Percentiles rank a stretch among this genome's conserved stretches.
Evolutionary conservation across 1,140 invertebrate genomes (phyloP).

Genomic region (Leptinotarsa undecemlineata): DNA sequence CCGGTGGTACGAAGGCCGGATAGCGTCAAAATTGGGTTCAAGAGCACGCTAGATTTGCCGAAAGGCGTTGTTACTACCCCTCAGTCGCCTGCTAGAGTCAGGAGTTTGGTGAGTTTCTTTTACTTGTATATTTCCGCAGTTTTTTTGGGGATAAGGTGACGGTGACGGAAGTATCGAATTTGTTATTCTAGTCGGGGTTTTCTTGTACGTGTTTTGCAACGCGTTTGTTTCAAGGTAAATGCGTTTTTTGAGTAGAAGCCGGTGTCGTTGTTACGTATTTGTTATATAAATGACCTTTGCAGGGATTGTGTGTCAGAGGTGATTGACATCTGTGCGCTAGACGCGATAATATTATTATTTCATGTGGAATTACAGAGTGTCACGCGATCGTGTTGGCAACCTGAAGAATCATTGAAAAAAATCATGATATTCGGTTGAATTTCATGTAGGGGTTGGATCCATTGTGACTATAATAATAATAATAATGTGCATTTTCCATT

Average conservation of each 20-base stretch:
- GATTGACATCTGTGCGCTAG: neutral
- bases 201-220: neutral
- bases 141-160: neutral
- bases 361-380: too few relatives aligned
- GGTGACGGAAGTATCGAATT: neutral
- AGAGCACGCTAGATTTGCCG: slow-evolving; percentile 8
- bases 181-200: neutral
- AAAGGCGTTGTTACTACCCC: slow-evolving; percentile 31
- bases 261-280: neutral
- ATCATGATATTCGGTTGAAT: too few relatives aligned
- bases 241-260: neutral
- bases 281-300: neutral
- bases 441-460: too few relatives aligned
- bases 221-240: neutral
- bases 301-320: slow-evolving; percentile 1
- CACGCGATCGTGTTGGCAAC: too few relatives aligned
- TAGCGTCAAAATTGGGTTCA: slow-evolving; percentile 36
- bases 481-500: too few relatives aligned
- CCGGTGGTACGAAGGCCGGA: slow-evolving; percentile 31
- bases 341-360: too few relatives aligned
- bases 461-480: too few relatives aligned
- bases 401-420: too few relatives aligned
- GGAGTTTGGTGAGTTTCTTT: slow-evolving; percentile 46
- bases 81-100: slow-evolving; percentile 38
- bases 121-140: neutral